phyloP scores from a whole-genome alignment of 2,888 invertebrate genomes.

The Cephonodes hylas region DNA sequence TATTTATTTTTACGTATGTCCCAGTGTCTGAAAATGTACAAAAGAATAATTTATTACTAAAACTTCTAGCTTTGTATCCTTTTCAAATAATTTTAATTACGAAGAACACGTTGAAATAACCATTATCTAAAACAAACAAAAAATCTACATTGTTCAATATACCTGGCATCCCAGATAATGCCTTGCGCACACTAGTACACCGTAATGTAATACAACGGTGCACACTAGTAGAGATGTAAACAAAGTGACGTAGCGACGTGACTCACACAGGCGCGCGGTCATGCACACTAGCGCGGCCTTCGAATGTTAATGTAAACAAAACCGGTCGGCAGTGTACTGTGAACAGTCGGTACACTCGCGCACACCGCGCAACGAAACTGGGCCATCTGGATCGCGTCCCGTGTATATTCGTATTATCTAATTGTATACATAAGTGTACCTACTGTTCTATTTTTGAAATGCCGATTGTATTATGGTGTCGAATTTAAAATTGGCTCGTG shows the following conservation, averaged over 20 bases:
- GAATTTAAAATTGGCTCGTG: neutral
- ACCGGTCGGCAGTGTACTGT: constrained; percentile 17
- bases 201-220: constrained; percentile 27
- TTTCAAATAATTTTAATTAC: neutral
- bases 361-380: constrained; percentile 48
- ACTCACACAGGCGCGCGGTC: constrained; percentile 56
- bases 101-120: too few relatives aligned
- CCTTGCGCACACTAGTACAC: constrained; percentile 38
- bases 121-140: neutral
- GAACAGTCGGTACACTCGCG: neutral
- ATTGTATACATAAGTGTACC: constrained; percentile 14
- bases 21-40: too few relatives aligned
- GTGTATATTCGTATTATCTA: constrained; percentile 32
- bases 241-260: constrained; percentile 74
- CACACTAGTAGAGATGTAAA: constrained; percentile 63
- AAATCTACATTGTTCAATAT: neutral
- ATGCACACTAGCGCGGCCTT: constrained; percentile 48
- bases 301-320: constrained; percentile 61
- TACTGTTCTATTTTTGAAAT: constrained; percentile 16
- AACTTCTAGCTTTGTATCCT: neutral
- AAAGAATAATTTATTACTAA: too few relatives aligned
- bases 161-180: constrained; percentile 20
- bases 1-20: too few relatives aligned
- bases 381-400: constrained; percentile 65
- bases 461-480: neutral